Conservation (phyloP, 2,113 vertebrate species). For the Clarias gariepinus region DNA sequence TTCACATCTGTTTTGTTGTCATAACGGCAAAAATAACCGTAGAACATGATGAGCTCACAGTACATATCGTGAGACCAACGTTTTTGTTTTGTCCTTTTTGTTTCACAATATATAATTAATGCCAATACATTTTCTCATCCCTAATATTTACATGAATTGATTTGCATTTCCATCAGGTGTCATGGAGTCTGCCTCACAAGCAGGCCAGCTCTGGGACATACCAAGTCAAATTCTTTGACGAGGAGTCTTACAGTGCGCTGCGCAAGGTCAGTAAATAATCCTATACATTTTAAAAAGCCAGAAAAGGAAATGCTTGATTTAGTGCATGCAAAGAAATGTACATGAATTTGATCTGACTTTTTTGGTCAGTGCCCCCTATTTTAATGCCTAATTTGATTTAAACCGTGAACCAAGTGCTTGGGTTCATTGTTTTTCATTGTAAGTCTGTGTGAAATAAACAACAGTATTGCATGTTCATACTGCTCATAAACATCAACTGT, state of each 20-base stretch:
- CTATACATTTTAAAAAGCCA: background rate
- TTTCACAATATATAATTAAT: too few relatives aligned
- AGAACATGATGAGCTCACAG: too few relatives aligned
- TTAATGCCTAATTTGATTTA: background rate
- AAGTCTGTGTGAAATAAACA: background rate
- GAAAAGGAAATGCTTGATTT: background rate
- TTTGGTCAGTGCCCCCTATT: background rate
- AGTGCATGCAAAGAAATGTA: background rate
- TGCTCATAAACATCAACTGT: background rate
- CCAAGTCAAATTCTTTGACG: slow-evolving; percentile 90
- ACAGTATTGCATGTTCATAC: too few relatives aligned
- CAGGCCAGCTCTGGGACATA: slow-evolving; percentile 86
- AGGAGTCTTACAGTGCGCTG: slow-evolving; percentile 86
- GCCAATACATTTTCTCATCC: too few relatives aligned
- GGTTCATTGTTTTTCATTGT: background rate
- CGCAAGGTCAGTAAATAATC: slow-evolving; percentile 72
- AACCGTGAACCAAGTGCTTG: background rate
- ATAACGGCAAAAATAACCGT: too few relatives aligned
- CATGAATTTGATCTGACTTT: background rate
- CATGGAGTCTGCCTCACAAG: slow-evolving; percentile 89
- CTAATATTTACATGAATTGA: too few relatives aligned
- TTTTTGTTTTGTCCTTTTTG: too few relatives aligned
- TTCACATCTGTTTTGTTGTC: too few relatives aligned
- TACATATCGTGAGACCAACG: too few relatives aligned
- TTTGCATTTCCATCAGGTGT: slow-evolving; percentile 73